phyloP scores from a whole-genome alignment of 2,113 vertebrate species.

The Engystomops pustulosus region DNA sequence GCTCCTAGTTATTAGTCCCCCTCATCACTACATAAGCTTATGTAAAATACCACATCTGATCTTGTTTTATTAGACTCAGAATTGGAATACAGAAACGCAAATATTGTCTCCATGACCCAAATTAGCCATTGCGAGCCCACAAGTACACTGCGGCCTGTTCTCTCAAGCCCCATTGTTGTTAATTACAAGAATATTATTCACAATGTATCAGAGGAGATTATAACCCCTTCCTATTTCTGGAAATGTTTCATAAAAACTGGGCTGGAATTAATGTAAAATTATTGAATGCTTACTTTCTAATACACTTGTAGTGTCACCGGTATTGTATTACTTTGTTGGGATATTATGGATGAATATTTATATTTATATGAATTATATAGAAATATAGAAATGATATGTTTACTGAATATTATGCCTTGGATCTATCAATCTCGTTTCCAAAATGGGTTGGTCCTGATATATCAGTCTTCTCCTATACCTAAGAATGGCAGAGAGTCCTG shows the following conservation, averaged over 20 bases:
- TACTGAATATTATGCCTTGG: too few relatives aligned
- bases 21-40: neutral
- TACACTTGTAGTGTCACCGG: neutral
- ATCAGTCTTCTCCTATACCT: too few relatives aligned
- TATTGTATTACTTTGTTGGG: neutral
- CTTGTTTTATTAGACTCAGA: neutral
- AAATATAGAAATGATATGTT: too few relatives aligned
- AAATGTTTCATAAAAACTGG: neutral
- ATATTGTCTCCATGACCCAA: neutral
- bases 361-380: too few relatives aligned
- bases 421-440: too few relatives aligned
- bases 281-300: neutral
- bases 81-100: neutral
- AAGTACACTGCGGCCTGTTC: too few relatives aligned
- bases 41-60: neutral
- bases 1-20: neutral
- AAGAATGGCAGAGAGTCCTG: too few relatives aligned
- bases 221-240: neutral
- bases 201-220: neutral
- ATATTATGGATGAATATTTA: neutral
- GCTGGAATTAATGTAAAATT: constrained; percentile 5
- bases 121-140: neutral
- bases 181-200: neutral
- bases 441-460: too few relatives aligned
- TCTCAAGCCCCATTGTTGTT: neutral